phyloP scores from a whole-genome alignment of 2,797 vertebrate genomes.

The Otolemur crassicaudatus region DNA sequence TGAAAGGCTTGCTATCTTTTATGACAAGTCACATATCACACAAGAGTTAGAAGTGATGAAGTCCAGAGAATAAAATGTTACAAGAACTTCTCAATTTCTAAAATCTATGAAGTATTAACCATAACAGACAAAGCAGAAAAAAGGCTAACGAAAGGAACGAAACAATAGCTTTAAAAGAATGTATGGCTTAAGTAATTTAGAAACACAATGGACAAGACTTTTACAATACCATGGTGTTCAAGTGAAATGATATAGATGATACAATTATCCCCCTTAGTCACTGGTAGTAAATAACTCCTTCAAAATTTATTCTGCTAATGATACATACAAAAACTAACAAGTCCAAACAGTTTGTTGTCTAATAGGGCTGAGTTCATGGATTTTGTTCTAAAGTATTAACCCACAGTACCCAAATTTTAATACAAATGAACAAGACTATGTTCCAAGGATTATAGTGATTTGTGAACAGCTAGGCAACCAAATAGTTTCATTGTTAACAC shows the following conservation, averaged over 20 bases:
- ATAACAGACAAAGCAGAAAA: slow-evolving; percentile 67
- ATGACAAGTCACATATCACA: slow-evolving; percentile 68
- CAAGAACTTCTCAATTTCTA: slow-evolving; percentile 69
- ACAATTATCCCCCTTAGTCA: slow-evolving; percentile 70
- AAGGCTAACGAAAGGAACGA: slow-evolving; percentile 63
- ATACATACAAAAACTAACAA: slow-evolving; percentile 71
- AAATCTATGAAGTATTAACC: slow-evolving; percentile 64
- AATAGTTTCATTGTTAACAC: slow-evolving; percentile 78
- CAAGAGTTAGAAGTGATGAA: slow-evolving; percentile 65
- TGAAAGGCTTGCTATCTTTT: slow-evolving; percentile 74
- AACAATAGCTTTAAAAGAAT: slow-evolving; percentile 61
- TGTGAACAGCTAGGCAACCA: slow-evolving; percentile 75
- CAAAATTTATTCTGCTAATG: slow-evolving; percentile 70
- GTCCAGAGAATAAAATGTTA: slow-evolving; percentile 66
- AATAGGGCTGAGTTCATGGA: slow-evolving; percentile 62
- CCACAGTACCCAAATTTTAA: slow-evolving; percentile 70
- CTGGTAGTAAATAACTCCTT: slow-evolving; percentile 72
- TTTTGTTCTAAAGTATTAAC: slow-evolving; percentile 76
- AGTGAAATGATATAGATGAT: slow-evolving; percentile 72
- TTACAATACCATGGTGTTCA: slow-evolving; percentile 77
- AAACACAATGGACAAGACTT: slow-evolving; percentile 75
- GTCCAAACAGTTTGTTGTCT: slow-evolving; percentile 65
- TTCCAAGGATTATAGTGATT: slow-evolving; percentile 77
- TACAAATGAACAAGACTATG: slow-evolving; percentile 77
- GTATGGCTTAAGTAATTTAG: slow-evolving; percentile 79